These are phyloP conservation scores for Gryllus longicercus DNA, from an alignment of 2,888 invertebrate genomes.

Conservation along the genomic window DNA sequence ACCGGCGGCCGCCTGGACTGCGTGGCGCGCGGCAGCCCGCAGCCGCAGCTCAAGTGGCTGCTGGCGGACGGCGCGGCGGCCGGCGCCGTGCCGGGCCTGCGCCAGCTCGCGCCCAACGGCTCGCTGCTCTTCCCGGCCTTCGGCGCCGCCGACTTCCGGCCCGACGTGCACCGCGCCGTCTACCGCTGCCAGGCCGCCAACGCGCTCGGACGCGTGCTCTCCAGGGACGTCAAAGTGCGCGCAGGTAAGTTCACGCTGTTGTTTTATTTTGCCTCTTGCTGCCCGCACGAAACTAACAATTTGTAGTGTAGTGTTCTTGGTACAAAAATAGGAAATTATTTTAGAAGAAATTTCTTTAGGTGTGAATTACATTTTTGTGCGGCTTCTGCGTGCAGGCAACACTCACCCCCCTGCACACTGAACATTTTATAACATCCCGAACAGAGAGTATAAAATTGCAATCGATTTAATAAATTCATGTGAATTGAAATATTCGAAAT, in stretches of 20 bases:
- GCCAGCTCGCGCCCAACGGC: constrained; percentile 40
- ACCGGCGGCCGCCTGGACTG: constrained; percentile 35
- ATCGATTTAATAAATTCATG: no score
- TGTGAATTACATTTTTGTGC: no score
- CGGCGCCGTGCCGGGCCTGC: constrained; percentile 39
- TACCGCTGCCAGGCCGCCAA: constrained; percentile 39
- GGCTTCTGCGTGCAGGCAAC: no score
- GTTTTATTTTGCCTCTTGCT: not conserved
- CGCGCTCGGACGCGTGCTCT: constrained; percentile 35
- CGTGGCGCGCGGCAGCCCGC: constrained; percentile 32
- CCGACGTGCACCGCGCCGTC: constrained; percentile 42
- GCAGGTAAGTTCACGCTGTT: constrained; percentile 34
- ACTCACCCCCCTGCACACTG: no score
- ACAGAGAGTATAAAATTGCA: no score
- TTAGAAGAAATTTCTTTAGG: no score
- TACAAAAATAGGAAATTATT: no score
- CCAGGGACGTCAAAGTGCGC: constrained; percentile 37
- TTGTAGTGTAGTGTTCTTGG: no score
- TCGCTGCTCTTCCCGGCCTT: constrained; percentile 42
- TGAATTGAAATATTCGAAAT: no score
- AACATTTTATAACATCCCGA: no score
- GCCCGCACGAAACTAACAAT: no score
- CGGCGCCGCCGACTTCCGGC: constrained; percentile 41
- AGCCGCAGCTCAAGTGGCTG: constrained; percentile 38
- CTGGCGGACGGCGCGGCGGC: constrained; percentile 38